A percentile compares a stretch with the other conserved stretches of the same genome.
These are phyloP conservation scores for Leptodactylus fallax DNA, from an alignment of 2,797 vertebrate genomes.

Conservation along the genomic window DNA sequence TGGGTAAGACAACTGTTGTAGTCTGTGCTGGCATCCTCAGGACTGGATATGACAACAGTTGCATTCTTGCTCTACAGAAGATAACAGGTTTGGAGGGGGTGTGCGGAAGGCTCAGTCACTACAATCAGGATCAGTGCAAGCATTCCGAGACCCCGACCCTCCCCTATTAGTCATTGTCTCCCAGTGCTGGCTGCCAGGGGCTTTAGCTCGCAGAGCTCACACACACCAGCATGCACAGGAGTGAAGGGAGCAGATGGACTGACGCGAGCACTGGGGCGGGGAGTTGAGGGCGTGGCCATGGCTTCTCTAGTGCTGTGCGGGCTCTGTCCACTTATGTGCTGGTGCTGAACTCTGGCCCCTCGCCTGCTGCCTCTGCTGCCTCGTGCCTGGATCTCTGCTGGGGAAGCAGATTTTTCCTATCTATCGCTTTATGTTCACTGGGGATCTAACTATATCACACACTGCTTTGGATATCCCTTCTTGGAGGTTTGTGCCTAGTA, in stretches of 20 bases:
- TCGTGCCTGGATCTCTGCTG: not conserved
- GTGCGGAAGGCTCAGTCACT: not conserved
- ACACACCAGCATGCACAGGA: too few relatives aligned
- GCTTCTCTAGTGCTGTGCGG: slow-evolving; percentile 28
- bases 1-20: not conserved
- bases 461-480: slow-evolving; percentile 14
- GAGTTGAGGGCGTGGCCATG: slow-evolving; percentile 39
- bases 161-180: not conserved
- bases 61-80: not conserved
- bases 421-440: not conserved
- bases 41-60: not conserved
- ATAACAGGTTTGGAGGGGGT: not conserved
- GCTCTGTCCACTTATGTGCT: slow-evolving; percentile 59
- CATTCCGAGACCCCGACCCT: not conserved
- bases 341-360: slow-evolving; percentile 56
- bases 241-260: slow-evolving; percentile 54
- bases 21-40: not conserved
- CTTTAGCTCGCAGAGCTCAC: too few relatives aligned
- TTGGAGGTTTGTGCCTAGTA: not conserved
- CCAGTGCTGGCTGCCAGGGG: not conserved
- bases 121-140: too few relatives aligned
- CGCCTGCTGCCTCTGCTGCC: slow-evolving; percentile 2
- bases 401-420: not conserved
- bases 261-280: slow-evolving; percentile 45
- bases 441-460: not conserved